phyloP scores from a whole-genome alignment of 2,797 vertebrate genomes.

The Tiaroga cobitis region DNA sequence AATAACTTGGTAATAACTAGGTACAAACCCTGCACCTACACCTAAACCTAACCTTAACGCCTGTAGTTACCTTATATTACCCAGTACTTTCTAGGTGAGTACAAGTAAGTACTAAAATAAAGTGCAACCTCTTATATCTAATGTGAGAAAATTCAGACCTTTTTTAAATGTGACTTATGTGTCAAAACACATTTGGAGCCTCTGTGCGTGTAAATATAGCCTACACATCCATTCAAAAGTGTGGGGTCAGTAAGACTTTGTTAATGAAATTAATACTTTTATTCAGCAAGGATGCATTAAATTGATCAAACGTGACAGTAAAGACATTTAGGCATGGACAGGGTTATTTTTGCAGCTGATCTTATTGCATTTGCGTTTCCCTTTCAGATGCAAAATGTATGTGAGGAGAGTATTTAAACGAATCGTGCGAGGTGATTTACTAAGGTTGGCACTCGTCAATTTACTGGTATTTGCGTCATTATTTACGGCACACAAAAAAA shows the following conservation, averaged over 20 bases:
- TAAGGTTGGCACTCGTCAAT: too few relatives aligned
- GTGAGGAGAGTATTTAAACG: too few relatives aligned
- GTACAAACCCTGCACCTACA: not conserved
- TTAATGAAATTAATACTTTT: not conserved
- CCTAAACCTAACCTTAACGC: too few relatives aligned
- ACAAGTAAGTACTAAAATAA: not conserved
- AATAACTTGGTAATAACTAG: not conserved
- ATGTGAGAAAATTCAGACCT: not conserved
- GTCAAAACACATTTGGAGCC: not conserved
- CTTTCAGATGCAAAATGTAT: too few relatives aligned
- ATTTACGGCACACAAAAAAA: too few relatives aligned
- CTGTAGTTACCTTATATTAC: not conserved
- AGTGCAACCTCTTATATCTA: not conserved
- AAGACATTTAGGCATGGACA: not conserved
- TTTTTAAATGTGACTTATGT: not conserved
- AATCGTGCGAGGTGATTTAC: too few relatives aligned
- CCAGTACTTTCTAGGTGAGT: not conserved
- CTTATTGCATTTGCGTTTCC: too few relatives aligned
- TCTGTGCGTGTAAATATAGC: not conserved
- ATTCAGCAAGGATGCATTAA: not conserved
- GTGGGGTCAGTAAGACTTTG: not conserved
- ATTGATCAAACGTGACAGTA: not conserved
- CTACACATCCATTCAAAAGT: too few relatives aligned
- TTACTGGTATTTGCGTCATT: too few relatives aligned
- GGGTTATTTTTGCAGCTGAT: too few relatives aligned